These are phyloP conservation scores for Brachystomella parvula DNA, from an alignment of 1,140 invertebrate genomes.

Conservation along the genomic window DNA sequence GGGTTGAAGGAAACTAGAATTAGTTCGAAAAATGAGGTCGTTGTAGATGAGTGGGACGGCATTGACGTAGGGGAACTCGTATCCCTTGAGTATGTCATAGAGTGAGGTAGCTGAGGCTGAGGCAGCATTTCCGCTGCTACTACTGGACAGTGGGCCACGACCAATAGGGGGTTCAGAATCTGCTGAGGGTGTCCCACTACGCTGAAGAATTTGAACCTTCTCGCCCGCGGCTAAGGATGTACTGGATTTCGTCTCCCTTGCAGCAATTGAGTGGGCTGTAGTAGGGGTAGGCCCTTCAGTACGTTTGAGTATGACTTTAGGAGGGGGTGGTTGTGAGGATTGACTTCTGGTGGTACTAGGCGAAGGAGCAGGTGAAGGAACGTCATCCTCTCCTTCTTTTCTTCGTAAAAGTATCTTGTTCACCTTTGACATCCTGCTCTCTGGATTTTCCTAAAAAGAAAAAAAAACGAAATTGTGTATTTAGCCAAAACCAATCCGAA, in stretches of 20 bases:
- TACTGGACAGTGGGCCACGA: background rate
- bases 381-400: background rate
- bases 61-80: background rate
- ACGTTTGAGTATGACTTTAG: background rate
- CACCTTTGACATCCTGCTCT: background rate
- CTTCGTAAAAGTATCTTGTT: background rate
- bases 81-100: background rate
- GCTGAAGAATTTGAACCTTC: background rate
- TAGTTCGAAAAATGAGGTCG: background rate
- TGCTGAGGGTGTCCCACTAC: constrained; percentile 1
- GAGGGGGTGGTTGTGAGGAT: background rate
- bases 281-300: background rate
- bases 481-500: too few relatives aligned
- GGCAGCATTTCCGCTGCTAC: background rate
- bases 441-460: too few relatives aligned
- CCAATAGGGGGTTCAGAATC: background rate
- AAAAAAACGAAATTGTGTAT: too few relatives aligned
- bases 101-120: background rate
- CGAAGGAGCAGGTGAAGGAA: background rate
- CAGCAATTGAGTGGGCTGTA: too few relatives aligned
- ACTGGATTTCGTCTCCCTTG: background rate
- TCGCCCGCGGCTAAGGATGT: background rate
- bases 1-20: background rate
- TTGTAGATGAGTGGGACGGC: background rate
- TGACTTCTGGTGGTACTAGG: background rate